Percentiles rank a stretch among this genome's conserved stretches.
Conservation (phyloP, 2,113 vertebrate genomes). For the Dendrocopos noguchii region DNA sequence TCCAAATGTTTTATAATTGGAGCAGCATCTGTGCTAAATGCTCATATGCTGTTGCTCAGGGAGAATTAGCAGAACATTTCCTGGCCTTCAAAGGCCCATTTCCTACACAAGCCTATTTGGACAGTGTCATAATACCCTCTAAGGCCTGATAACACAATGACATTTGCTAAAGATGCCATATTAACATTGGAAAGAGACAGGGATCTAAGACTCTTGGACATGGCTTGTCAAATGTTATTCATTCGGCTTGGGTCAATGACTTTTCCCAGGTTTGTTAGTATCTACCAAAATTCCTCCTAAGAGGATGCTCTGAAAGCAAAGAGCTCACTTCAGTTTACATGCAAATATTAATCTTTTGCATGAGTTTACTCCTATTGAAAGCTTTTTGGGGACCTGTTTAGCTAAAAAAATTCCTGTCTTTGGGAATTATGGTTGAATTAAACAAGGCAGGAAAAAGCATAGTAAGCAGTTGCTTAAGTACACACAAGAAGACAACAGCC, state of each 20-base stretch:
- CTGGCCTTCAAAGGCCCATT: background rate
- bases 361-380: background rate
- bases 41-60: background rate
- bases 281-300: background rate
- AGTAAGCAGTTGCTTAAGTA: background rate
- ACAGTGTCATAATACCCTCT: accelerated
- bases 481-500: background rate
- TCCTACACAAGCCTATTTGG: background rate
- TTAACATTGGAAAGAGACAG: background rate
- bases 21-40: background rate
- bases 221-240: background rate
- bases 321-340: background rate
- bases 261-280: background rate
- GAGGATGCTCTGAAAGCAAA: background rate
- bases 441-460: background rate
- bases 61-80: background rate
- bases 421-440: background rate
- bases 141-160: background rate
- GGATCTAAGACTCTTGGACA: background rate
- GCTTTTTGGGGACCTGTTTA: background rate
- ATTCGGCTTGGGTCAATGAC: background rate
- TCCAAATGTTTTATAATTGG: background rate
- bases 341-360: background rate
- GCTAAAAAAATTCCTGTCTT: too few relatives aligned
- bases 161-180: background rate